Conservation (phyloP, 2,113 vertebrate genomes). For the Neolamprologus kungweensis region DNA sequence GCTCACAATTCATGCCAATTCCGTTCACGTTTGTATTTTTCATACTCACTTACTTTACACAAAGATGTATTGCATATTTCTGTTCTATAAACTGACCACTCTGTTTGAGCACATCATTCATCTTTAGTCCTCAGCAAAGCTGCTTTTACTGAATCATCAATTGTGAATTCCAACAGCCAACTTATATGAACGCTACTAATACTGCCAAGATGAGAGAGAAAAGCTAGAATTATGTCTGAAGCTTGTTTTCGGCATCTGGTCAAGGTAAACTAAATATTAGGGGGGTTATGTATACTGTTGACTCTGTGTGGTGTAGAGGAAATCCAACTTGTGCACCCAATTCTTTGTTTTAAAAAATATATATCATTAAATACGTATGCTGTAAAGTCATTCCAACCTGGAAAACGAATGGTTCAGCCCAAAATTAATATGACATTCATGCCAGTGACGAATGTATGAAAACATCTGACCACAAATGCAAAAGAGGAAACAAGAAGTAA, state of each 20-base stretch:
- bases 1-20: background rate
- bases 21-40: background rate
- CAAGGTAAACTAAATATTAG: background rate
- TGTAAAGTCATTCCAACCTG: background rate
- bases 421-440: background rate
- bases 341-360: background rate
- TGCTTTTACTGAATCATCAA: background rate
- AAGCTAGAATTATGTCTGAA: background rate
- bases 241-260: background rate
- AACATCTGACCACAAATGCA: background rate
- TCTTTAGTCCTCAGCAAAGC: background rate
- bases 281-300: background rate
- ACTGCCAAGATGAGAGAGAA: background rate
- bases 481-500: background rate
- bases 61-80: background rate
- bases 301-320: background rate
- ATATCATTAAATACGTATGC: background rate
- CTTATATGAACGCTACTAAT: background rate
- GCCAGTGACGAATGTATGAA: background rate
- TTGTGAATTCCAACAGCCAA: background rate
- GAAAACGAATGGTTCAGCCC: background rate
- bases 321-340: background rate
- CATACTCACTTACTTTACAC: background rate
- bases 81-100: background rate
- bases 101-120: background rate